Base-by-base conservation (phyloP, 2,113 vertebrate species). In the Indicator indicator region DNA sequence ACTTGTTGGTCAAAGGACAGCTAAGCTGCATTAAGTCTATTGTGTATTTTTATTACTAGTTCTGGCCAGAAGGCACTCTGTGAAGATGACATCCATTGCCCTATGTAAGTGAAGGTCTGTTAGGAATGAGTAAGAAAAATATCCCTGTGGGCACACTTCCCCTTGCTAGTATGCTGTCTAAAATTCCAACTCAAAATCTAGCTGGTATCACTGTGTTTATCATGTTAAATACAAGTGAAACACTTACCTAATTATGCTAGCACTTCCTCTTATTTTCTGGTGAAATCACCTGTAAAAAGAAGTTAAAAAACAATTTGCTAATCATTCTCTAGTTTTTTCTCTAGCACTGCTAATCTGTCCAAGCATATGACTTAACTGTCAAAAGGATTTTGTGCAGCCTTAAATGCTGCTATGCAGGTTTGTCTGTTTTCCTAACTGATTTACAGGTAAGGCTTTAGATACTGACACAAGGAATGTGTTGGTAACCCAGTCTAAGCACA, bases 121-220 rank as follows among this genome's bases (percentile, higher is more conserved):
- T 86, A 94, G 58, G 76, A 88, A 65, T 18, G 75, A 83, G 54
- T 30, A 93, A 83, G 48, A 67, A 62, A 89, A 93, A 76, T 19
- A 83, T 9, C 91, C 87, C 85, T 10, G 33, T 50, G 62, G 82
- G 82, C 56, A 81, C 12, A 8, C 38, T 77, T 96, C 48, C 33
- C 19, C 69, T 88, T 93, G 60, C 33, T 81, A 86, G 26, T 28
- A 23, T 0, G 1, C 42, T 73, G 56, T 44, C 85, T 91, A 48
- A 85, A 94, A 77, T 78, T 62, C 42, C 69, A 58, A 5, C 69
- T 32, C 72, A 73, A 74, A 86, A 83, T 81, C n/a, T 75, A 77
- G 32, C 33, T 68, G 11, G 21, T 48, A 68, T 71, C 32, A 1
- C 60, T 48, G 27, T 60, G 12, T 76, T 94, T 77, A 40, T 67